Percentiles rank a stretch among this genome's conserved stretches.
These are phyloP conservation scores for Ferrisia virgata DNA, from an alignment of 2,888 invertebrate species.

Conservation along the genomic window DNA sequence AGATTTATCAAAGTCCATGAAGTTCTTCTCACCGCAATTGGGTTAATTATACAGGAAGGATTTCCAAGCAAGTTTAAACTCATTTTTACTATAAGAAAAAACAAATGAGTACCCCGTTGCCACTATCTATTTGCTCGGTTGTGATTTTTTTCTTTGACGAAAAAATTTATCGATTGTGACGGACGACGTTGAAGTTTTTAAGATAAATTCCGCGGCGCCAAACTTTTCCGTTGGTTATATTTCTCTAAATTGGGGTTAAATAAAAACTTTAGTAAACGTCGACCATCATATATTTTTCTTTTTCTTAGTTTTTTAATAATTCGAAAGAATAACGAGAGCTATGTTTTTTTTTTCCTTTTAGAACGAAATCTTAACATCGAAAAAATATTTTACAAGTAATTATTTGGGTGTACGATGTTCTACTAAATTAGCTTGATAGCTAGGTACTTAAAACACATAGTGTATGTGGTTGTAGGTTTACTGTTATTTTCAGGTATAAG, in stretches of 20 bases:
- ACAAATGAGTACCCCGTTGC: neutral
- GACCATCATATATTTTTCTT: too few species aligned
- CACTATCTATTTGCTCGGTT: neutral
- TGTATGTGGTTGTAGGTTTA: neutral
- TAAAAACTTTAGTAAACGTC: neutral
- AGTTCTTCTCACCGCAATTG: conserved; percentile 31
- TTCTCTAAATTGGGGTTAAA: neutral
- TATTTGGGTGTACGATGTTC: neutral
- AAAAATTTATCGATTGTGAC: conserved; percentile 18
- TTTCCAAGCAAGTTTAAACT: conserved; percentile 23
- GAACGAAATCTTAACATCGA: neutral
- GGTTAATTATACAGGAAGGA: conserved; percentile 33
- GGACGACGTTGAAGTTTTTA: conserved; percentile 5
- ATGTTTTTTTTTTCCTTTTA: neutral
- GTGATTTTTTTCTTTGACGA: neutral
- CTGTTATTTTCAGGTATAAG: neutral
- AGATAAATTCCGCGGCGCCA: neutral
- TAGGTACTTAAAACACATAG: too few species aligned
- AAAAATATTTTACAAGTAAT: neutral
- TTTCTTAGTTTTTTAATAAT: neutral
- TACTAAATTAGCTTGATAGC: too few species aligned
- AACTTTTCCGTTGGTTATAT: neutral
- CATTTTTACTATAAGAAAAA: conserved; percentile 28
- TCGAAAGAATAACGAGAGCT: neutral
- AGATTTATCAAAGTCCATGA: conserved; percentile 38